phyloP scores from a whole-genome alignment of 1,140 invertebrate species.

The Drosophila kurseongensis region DNA sequence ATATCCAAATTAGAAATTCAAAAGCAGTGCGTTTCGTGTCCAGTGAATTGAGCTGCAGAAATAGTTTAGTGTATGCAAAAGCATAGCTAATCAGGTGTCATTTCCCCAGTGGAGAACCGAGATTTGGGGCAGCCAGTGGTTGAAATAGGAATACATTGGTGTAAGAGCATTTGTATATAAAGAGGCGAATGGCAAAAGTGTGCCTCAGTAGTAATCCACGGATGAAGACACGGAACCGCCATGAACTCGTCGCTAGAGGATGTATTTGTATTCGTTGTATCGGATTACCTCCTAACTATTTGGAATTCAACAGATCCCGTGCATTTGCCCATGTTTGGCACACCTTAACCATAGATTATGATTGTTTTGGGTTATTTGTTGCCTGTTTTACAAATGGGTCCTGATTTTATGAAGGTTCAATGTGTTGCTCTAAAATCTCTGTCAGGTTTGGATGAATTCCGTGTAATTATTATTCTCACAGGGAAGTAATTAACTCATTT shows the following conservation, averaged over 20 bases:
- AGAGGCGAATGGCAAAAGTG: neutral
- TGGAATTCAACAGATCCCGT: slow-evolving; percentile 6
- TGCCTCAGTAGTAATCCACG: slow-evolving; percentile 1
- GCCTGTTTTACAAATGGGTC: slow-evolving; percentile 87
- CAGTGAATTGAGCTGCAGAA: neutral
- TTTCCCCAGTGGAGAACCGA: neutral
- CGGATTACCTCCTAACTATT: fast-evolving
- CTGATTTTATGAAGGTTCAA: slow-evolving; percentile 91
- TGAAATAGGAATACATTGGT: neutral
- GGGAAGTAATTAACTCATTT: slow-evolving; percentile 85
- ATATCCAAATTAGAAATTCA: slow-evolving; percentile 11
- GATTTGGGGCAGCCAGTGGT: neutral
- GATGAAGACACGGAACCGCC: neutral
- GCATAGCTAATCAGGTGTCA: slow-evolving; percentile 6
- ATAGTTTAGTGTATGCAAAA: neutral
- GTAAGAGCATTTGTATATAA: slow-evolving; percentile 1
- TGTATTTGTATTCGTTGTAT: neutral
- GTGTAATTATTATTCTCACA: slow-evolving; percentile 12
- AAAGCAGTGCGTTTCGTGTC: neutral
- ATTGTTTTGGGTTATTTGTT: slow-evolving; percentile 91
- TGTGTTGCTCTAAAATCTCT: slow-evolving; percentile 92
- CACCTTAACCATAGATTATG: slow-evolving; percentile 89
- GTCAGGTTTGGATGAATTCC: slow-evolving; percentile 85
- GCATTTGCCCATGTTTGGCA: slow-evolving; percentile 87
- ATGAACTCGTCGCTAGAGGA: slow-evolving; percentile 23